A percentile compares a stretch with the other conserved stretches of the same genome.
These are phyloP conservation scores for Rutilus rutilus DNA, from an alignment of 2,113 vertebrate species.

Conservation along the genomic window DNA sequence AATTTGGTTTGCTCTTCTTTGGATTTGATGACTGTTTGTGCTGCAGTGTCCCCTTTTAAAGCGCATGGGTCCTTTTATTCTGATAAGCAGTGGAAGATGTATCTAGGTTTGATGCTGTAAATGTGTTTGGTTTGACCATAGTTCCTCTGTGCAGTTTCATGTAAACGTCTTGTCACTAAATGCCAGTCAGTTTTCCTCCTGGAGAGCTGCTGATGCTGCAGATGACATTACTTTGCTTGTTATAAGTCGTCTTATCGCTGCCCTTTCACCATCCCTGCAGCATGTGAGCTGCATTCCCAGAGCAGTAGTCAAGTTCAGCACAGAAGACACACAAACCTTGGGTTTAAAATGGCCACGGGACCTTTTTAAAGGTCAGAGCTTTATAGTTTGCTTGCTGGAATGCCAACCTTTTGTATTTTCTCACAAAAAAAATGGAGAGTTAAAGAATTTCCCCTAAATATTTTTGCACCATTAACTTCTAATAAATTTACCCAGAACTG, in stretches of 20 bases:
- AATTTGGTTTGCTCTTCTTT: background rate
- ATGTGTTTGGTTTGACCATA: constrained; percentile 2
- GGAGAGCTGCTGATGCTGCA: constrained; percentile 25
- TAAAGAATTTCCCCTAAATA: background rate
- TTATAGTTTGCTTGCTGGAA: constrained; percentile 32
- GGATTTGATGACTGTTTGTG: background rate
- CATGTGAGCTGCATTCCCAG: constrained; percentile 8
- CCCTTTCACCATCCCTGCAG: constrained; percentile 28
- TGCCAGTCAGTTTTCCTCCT: background rate
- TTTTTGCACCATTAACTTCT: constrained; percentile 24
- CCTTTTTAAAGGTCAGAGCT: constrained; percentile 33
- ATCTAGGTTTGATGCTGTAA: background rate
- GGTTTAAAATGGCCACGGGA: background rate
- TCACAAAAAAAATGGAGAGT: background rate
- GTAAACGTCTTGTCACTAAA: constrained; percentile 14
- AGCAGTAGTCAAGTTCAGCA: background rate
- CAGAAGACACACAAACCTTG: background rate
- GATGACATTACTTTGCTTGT: constrained; percentile 34
- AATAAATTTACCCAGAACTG: constrained; percentile 17
- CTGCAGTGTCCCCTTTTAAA: background rate
- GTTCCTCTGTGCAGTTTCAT: background rate
- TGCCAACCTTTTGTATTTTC: constrained; percentile 19
- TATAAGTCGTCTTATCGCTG: constrained; percentile 38
- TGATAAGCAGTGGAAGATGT: background rate
- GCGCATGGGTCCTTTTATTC: background rate